Conservation (phyloP, 2,888 invertebrate genomes). For the Helobdella robusta region DNA sequence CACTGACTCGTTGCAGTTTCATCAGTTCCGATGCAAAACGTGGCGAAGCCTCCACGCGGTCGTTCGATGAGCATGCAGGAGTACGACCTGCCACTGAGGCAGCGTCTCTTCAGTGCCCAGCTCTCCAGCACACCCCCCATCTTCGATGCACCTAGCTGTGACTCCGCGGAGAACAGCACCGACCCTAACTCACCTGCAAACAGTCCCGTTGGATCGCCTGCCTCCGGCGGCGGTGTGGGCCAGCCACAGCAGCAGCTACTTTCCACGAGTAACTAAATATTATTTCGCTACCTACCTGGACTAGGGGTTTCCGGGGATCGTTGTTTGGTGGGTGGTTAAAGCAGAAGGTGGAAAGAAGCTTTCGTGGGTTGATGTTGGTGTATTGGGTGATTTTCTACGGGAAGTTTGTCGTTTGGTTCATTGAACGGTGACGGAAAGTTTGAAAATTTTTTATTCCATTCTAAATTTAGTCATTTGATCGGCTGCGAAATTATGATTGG, state of each 20-base stretch:
- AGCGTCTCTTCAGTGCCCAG: conserved; percentile 48
- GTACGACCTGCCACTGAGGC: conserved; percentile 44
- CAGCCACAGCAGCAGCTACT: conserved; percentile 2
- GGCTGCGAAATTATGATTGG: too few species aligned
- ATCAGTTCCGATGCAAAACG: conserved; percentile 69
- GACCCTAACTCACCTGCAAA: conserved; percentile 11
- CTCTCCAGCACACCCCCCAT: conserved; percentile 25
- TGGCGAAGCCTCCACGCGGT: conserved; percentile 44
- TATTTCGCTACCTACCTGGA: too few species aligned
- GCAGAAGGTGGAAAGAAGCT: too few species aligned
- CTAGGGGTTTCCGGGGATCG: too few species aligned
- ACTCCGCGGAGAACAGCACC: conserved; percentile 7
- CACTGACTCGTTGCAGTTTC: conserved; percentile 53
- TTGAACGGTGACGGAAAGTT: too few species aligned
- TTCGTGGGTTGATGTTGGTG: too few species aligned
- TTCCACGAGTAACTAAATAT: conserved; percentile 2
- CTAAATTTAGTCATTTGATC: too few species aligned
- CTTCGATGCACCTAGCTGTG: conserved; percentile 14
- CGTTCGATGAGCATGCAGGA: conserved; percentile 50
- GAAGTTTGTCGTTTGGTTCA: too few species aligned
- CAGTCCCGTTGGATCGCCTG: conserved; percentile 1
- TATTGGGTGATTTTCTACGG: too few species aligned
- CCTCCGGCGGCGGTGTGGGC: background rate
- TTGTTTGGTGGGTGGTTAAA: too few species aligned
- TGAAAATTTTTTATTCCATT: too few species aligned